phyloP scores from a whole-genome alignment of 2,797 vertebrate species.

The Triplophysa bombifrons region DNA sequence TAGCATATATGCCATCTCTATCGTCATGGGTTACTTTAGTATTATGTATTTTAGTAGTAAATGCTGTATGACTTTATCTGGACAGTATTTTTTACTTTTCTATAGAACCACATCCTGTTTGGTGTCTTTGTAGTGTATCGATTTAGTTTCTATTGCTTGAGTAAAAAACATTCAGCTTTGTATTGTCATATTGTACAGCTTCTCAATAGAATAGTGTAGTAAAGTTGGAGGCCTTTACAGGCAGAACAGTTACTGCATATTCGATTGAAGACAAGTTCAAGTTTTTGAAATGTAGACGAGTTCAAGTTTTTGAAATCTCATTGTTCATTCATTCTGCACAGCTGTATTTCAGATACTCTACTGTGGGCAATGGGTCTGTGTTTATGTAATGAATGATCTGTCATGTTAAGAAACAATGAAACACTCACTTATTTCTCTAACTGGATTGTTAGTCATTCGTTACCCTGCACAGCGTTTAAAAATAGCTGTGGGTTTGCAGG shows the following conservation, averaged over 20 bases:
- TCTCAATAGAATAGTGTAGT: neutral
- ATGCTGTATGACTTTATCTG: too few species aligned
- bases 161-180: neutral
- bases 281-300: neutral
- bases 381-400: slow-evolving; percentile 23
- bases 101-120: too few species aligned
- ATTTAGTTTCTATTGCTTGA: neutral
- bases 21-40: too few species aligned
- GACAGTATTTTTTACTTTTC: too few species aligned
- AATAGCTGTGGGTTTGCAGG: slow-evolving; percentile 31
- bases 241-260: neutral
- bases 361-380: neutral
- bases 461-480: neutral
- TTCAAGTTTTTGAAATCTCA: neutral
- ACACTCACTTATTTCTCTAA: slow-evolving; percentile 19
- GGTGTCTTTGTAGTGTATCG: neutral
- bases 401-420: slow-evolving; percentile 29
- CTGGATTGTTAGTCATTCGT: slow-evolving; percentile 31
- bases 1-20: too few species aligned
- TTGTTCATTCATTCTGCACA: neutral
- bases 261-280: neutral
- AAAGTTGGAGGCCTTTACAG: neutral
- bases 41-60: too few species aligned
- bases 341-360: neutral
- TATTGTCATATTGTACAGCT: too few species aligned